Evolutionary conservation across 2,888 invertebrate species (phyloP).

Genomic region (Xanthorhoe spadicearia): DNA sequence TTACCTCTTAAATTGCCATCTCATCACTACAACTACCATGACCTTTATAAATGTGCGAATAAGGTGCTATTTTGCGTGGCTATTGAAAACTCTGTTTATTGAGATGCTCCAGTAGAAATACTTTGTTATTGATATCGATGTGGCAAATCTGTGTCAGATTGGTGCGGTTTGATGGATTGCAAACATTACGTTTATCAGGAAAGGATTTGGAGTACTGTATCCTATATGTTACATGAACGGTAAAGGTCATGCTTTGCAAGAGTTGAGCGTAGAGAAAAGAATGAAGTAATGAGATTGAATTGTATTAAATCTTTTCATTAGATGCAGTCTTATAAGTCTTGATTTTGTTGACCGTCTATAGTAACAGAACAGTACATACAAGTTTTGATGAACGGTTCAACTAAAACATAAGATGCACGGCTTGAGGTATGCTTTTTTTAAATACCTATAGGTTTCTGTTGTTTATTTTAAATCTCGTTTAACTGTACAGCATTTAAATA

Average conservation of each 20-base stretch:
- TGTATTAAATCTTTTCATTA: too few species aligned
- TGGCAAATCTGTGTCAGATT: slow-evolving; percentile 53
- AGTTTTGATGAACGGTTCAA: too few species aligned
- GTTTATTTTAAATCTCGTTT: neutral
- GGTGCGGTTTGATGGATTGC: slow-evolving; percentile 45
- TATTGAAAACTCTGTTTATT: slow-evolving; percentile 38
- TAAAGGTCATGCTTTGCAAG: neutral
- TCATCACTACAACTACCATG: slow-evolving; percentile 36
- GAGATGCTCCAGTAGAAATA: slow-evolving; percentile 44
- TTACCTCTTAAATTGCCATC: slow-evolving; percentile 51
- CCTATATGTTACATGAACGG: neutral
- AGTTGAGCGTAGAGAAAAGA: too few species aligned
- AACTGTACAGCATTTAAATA: neutral
- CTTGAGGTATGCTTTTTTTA: too few species aligned
- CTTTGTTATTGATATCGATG: slow-evolving; percentile 54
- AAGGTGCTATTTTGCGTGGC: slow-evolving; percentile 37
- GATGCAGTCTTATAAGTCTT: too few species aligned
- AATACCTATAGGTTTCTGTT: too few species aligned
- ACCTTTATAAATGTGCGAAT: slow-evolving; percentile 33
- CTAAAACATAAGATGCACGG: too few species aligned
- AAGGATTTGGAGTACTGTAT: slow-evolving; percentile 7
- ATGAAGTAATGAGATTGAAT: too few species aligned
- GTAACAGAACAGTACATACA: too few species aligned
- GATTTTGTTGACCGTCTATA: too few species aligned
- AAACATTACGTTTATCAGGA: slow-evolving; percentile 29